Evolutionary conservation across 1,140 invertebrate genomes (phyloP).

Genomic region (Cydia pomonella): DNA sequence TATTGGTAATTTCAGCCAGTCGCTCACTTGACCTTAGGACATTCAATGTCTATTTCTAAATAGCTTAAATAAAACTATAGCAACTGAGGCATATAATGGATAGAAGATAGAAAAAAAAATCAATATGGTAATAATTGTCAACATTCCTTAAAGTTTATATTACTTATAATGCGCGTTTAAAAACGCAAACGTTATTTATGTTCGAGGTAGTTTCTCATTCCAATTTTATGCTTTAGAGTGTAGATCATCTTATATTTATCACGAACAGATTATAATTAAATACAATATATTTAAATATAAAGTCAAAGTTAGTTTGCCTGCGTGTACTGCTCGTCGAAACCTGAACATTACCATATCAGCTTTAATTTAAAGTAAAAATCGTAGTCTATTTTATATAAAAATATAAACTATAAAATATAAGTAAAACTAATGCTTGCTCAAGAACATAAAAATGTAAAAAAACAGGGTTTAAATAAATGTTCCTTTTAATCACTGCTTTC

Average conservation of each 20-base stretch:
- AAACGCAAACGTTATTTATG: no score
- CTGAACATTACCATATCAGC: constrained; percentile 68
- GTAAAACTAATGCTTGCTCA: constrained; percentile 47
- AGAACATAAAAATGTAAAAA: constrained; percentile 46
- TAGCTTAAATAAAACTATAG: not conserved
- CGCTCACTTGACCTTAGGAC: not conserved
- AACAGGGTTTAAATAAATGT: constrained; percentile 36
- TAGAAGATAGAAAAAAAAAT: not conserved
- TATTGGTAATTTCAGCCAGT: not conserved
- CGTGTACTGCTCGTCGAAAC: constrained; percentile 1
- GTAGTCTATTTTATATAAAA: constrained; percentile 34
- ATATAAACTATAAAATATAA: constrained; percentile 36
- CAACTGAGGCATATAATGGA: not conserved
- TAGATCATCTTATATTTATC: not conserved
- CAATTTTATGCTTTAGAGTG: not conserved
- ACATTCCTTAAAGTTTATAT: not conserved
- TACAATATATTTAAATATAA: constrained; percentile 4
- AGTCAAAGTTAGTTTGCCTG: not conserved
- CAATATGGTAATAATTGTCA: not conserved
- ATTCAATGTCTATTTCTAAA: not conserved
- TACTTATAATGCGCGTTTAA: not conserved
- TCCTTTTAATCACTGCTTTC: constrained; percentile 2
- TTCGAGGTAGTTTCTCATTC: not conserved
- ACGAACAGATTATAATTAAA: not conserved
- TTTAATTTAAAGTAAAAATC: constrained; percentile 54